phyloP scores from a whole-genome alignment of 2,888 invertebrate genomes.

The Chironomus riparius region DNA sequence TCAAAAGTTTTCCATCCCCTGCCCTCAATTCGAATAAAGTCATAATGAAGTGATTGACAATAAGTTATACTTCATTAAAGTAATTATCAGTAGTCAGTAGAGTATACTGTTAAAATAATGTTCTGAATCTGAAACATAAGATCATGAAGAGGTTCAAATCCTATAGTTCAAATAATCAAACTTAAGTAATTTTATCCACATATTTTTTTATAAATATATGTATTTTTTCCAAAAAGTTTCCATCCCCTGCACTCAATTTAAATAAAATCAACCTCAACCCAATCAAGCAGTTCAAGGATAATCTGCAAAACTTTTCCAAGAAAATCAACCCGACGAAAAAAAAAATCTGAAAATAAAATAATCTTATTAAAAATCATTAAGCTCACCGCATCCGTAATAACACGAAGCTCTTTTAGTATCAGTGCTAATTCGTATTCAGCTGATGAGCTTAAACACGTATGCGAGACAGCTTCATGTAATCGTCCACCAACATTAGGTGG shows the following conservation, averaged over 20 bases:
- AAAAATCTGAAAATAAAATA: background rate
- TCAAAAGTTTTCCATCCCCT: background rate
- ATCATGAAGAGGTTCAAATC: no score
- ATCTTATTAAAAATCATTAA: background rate
- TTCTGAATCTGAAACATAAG: no score
- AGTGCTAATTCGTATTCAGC: conserved; percentile 88
- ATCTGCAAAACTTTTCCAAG: background rate
- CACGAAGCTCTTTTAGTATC: conserved; percentile 86
- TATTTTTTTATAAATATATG: no score
- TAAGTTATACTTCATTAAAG: no score
- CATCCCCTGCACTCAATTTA: background rate
- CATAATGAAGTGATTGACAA: no score
- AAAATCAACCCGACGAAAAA: background rate
- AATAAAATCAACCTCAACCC: background rate
- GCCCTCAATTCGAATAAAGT: background rate
- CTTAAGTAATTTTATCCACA: no score
- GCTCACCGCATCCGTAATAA: conserved; percentile 76
- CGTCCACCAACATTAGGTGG: conserved; percentile 44
- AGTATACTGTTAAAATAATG: no score
- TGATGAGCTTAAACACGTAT: conserved; percentile 68
- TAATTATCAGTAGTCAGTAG: no score
- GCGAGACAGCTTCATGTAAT: conserved; percentile 63
- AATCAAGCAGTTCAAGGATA: background rate
- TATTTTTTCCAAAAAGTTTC: background rate
- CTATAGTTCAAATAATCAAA: no score